phyloP scores from a whole-genome alignment of 2,888 invertebrate genomes.

The Brachypterus glaber region DNA sequence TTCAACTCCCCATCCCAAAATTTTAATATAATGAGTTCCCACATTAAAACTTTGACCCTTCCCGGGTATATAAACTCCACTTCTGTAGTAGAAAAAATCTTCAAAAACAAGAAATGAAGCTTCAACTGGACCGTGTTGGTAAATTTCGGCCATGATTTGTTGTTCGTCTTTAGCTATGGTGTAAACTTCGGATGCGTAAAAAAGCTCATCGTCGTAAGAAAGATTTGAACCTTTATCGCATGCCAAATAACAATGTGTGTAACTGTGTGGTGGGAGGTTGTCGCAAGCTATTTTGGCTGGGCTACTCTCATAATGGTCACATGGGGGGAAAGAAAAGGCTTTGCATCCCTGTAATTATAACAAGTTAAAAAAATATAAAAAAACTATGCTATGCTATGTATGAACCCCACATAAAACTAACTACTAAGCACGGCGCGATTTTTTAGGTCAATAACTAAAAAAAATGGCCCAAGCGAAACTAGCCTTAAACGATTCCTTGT shows the following conservation, averaged over 20 bases:
- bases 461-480: too few species aligned
- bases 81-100: slow-evolving; percentile 71
- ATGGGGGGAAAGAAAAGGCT: slow-evolving; percentile 68
- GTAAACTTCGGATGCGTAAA: slow-evolving; percentile 54
- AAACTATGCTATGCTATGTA: too few species aligned
- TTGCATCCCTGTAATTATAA: slow-evolving; percentile 76
- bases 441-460: too few species aligned
- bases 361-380: too few species aligned
- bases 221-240: slow-evolving; percentile 57
- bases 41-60: too few species aligned
- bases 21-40: slow-evolving; percentile 80
- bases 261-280: slow-evolving; percentile 60
- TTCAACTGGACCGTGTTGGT: slow-evolving; percentile 74
- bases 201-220: slow-evolving; percentile 60
- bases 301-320: slow-evolving; percentile 76
- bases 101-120: slow-evolving; percentile 73
- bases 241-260: slow-evolving; percentile 58
- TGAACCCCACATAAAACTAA: too few species aligned
- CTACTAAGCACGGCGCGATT: too few species aligned
- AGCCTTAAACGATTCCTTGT: too few species aligned
- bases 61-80: too few species aligned
- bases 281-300: slow-evolving; percentile 58
- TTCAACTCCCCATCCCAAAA: slow-evolving; percentile 84
- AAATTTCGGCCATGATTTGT: slow-evolving; percentile 67
- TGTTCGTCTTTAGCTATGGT: slow-evolving; percentile 47